Percentiles rank a stretch among this genome's conserved stretches.
phyloP scores from a whole-genome alignment of 2,113 vertebrate species.

The Mesitornis unicolor region DNA sequence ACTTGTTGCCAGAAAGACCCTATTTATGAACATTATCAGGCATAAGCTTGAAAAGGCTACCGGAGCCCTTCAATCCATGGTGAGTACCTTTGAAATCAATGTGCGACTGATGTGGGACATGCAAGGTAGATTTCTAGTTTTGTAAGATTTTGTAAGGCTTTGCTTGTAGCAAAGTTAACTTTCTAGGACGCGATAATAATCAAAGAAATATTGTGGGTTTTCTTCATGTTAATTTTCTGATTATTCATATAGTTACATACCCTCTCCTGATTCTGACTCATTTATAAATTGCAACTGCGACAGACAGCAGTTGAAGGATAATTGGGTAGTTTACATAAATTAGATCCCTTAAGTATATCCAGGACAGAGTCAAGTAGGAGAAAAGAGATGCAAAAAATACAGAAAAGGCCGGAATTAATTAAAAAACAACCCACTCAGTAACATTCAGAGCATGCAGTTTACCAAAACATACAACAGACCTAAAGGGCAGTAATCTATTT shows the following conservation, averaged over 20 bases:
- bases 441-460: not conserved
- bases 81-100: not conserved
- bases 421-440: not conserved
- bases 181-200: not conserved
- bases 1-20: not conserved
- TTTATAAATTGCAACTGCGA: slow-evolving; percentile 28
- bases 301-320: slow-evolving; percentile 18
- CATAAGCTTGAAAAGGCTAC: not conserved
- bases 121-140: not conserved
- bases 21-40: not conserved
- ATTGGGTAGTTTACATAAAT: slow-evolving; percentile 19
- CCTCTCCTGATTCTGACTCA: not conserved
- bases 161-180: slow-evolving; percentile 12
- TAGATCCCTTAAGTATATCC: not conserved
- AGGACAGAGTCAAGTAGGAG: not conserved
- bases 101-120: rapidly evolving
- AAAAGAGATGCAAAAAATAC: not conserved
- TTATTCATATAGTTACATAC: slow-evolving; percentile 28
- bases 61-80: not conserved
- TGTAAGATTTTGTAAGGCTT: not conserved
- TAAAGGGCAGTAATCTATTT: slow-evolving; percentile 41
- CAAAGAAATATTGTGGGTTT: slow-evolving; percentile 25
- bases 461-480: not conserved
- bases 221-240: not conserved
- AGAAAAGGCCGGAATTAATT: not conserved